Evolutionary conservation across 2,113 vertebrate genomes (phyloP).

Genomic region (Trochalopteron elliotii): DNA sequence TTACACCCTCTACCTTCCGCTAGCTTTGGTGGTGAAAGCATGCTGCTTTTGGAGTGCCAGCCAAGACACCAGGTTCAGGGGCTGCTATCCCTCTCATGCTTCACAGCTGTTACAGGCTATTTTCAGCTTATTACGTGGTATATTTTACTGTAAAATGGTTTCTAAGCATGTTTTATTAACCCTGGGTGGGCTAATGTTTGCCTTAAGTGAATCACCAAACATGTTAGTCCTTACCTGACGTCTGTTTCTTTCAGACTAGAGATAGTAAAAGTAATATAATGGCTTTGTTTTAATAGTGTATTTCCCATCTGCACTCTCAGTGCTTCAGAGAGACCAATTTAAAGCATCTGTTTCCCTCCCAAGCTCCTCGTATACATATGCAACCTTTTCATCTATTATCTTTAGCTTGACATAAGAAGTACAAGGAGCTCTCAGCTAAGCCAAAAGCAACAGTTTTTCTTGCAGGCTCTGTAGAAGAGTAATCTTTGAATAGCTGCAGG

Average conservation of each 20-base stretch:
- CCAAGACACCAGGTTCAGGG: background rate
- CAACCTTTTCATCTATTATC: slow-evolving; percentile 29
- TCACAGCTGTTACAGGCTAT: background rate
- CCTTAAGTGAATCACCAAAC: background rate
- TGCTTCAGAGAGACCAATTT: background rate
- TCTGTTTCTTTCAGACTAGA: background rate
- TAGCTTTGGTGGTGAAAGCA: background rate
- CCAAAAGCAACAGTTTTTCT: slow-evolving; percentile 25
- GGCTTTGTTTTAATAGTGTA: background rate
- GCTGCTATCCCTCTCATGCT: background rate
- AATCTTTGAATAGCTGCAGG: slow-evolving; percentile 11
- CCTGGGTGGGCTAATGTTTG: background rate
- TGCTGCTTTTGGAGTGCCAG: background rate
- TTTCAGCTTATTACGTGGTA: background rate
- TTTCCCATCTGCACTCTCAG: background rate
- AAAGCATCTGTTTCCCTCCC: slow-evolving; percentile 34
- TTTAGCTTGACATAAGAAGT: slow-evolving; percentile 22
- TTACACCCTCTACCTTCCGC: background rate
- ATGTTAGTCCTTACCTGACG: background rate
- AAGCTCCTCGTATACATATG: background rate
- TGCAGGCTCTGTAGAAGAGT: background rate
- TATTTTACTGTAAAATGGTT: background rate
- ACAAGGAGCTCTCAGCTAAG: background rate
- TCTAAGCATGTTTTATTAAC: background rate
- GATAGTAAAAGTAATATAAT: background rate